Percentiles rank a stretch among this genome's conserved stretches.
Conservation (phyloP, 2,113 vertebrate genomes). For the Chloroceryle aenea region DNA sequence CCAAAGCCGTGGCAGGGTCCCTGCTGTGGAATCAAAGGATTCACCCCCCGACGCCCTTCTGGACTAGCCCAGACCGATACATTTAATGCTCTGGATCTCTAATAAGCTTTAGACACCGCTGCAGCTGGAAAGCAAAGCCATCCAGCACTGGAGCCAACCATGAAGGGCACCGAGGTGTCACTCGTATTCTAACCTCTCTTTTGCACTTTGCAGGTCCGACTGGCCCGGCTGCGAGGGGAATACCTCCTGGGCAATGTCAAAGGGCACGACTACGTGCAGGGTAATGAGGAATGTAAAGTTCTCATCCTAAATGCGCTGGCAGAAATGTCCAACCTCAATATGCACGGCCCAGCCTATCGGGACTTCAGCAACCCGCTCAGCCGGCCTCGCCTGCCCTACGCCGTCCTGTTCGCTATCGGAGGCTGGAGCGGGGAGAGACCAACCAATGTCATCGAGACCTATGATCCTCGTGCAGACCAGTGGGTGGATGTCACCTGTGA, state of each 20-base stretch:
- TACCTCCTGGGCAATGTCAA: constrained; percentile 83
- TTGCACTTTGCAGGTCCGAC: constrained; percentile 72
- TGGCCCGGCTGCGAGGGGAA: constrained; percentile 75
- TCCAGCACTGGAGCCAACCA: background rate
- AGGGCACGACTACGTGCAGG: constrained; percentile 76
- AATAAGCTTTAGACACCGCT: background rate
- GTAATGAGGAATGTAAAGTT: constrained; percentile 74
- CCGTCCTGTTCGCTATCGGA: constrained; percentile 82
- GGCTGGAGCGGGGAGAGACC: constrained; percentile 82
- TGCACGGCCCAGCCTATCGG: background rate
- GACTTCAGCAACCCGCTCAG: constrained; percentile 58
- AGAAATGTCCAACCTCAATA: constrained; percentile 76
- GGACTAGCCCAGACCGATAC: background rate
- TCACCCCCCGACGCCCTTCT: background rate
- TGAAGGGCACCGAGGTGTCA: rapidly evolving
- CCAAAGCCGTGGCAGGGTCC: background rate
- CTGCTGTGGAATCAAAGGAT: rapidly evolving
- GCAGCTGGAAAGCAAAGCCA: background rate
- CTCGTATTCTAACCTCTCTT: background rate
- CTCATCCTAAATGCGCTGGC: constrained; percentile 76
- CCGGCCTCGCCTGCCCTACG: constrained; percentile 79
- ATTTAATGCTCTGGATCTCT: background rate
- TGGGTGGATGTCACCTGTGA: constrained; percentile 80
- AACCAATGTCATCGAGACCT: constrained; percentile 80
- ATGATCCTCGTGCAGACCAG: constrained; percentile 78